These are phyloP conservation scores for Syngnathoides biaculeatus DNA, from an alignment of 2,113 vertebrate species.

Conservation along the genomic window DNA sequence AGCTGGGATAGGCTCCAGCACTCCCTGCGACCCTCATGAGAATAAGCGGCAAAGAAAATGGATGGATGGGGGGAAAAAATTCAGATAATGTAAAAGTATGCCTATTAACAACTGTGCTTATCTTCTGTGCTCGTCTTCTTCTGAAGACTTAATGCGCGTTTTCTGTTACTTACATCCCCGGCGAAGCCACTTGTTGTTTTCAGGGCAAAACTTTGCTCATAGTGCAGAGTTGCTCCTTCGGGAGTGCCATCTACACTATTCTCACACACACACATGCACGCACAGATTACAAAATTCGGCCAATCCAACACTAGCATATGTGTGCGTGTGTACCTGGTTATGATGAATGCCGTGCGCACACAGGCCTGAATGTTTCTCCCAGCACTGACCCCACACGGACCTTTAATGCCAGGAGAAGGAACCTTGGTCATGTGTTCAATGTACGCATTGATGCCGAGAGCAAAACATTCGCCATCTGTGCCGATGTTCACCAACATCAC, in stretches of 20 bases:
- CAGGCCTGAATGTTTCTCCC: slow-evolving; percentile 42
- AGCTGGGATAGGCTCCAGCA: too few species aligned
- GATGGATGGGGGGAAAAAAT: too few species aligned
- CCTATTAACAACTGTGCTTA: too few species aligned
- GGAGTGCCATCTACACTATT: slow-evolving; percentile 59
- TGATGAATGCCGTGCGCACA: slow-evolving; percentile 75
- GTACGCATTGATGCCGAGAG: slow-evolving; percentile 74
- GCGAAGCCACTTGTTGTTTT: slow-evolving; percentile 55
- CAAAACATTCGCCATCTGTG: slow-evolving; percentile 27
- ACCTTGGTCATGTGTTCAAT: slow-evolving; percentile 41
- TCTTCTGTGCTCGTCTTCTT: too few species aligned
- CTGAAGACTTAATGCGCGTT: not conserved
- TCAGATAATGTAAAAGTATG: too few species aligned
- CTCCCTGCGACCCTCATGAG: too few species aligned
- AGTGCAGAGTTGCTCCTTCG: slow-evolving; percentile 51
- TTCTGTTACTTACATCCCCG: slow-evolving; percentile 45
- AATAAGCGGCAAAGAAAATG: too few species aligned
- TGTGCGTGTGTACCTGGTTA: slow-evolving; percentile 73
- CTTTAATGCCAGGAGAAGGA: not conserved
- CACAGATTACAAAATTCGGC: not conserved
- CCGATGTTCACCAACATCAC: slow-evolving; percentile 80
- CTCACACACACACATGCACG: slow-evolving; percentile 26
- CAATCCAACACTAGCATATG: not conserved
- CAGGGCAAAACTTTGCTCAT: slow-evolving; percentile 56
- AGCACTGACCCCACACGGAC: slow-evolving; percentile 72